Conservation (phyloP, 2,888 invertebrate genomes). For the Dromius quadrimaculatus region DNA sequence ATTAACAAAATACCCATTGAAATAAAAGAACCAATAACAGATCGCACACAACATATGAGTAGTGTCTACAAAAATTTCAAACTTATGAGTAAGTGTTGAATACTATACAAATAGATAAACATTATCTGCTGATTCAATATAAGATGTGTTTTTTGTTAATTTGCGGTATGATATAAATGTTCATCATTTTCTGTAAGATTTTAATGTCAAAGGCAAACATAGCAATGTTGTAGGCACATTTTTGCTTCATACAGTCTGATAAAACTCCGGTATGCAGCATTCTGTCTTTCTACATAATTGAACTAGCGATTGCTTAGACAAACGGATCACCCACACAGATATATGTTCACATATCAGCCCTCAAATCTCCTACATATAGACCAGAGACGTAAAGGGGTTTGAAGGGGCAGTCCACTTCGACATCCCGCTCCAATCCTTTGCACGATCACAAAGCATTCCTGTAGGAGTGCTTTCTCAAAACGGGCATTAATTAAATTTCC, state of each 20-base stretch:
- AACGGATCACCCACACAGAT: slow-evolving; percentile 59
- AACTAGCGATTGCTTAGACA: slow-evolving; percentile 66
- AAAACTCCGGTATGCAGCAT: slow-evolving; percentile 9
- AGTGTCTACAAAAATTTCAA: too few relatives aligned
- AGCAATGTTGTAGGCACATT: background rate
- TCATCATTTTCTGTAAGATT: too few relatives aligned
- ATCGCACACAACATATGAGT: too few relatives aligned
- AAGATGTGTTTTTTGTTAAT: too few relatives aligned
- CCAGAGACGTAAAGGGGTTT: background rate
- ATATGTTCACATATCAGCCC: background rate
- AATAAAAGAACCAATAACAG: too few relatives aligned
- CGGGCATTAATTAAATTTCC: slow-evolving; percentile 67
- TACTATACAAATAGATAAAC: too few relatives aligned
- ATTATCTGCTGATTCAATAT: too few relatives aligned
- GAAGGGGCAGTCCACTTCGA: slow-evolving; percentile 20
- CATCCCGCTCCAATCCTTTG: slow-evolving; percentile 51
- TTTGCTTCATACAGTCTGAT: background rate
- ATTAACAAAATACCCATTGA: too few relatives aligned
- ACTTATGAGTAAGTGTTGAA: too few relatives aligned
- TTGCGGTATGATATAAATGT: too few relatives aligned
- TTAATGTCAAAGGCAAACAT: slow-evolving; percentile 15
- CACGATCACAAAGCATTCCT: slow-evolving; percentile 65
- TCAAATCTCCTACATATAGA: too few relatives aligned
- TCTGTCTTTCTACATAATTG: slow-evolving; percentile 60
- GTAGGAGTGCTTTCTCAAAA: slow-evolving; percentile 60